phyloP scores from a whole-genome alignment of 2,888 invertebrate genomes.

The Eupithecia tripunctaria region DNA sequence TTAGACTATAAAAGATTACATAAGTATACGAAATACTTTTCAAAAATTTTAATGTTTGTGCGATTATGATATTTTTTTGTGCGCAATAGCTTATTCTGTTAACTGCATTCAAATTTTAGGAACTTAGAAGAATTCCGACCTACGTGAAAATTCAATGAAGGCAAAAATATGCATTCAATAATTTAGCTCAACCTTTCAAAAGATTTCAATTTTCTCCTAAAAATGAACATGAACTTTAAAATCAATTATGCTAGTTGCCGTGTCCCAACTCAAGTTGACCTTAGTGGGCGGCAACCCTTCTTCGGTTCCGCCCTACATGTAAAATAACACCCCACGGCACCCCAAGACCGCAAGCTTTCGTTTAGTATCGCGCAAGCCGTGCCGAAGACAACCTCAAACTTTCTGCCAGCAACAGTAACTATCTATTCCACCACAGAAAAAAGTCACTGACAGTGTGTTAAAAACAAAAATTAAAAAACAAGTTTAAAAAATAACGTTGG shows the following conservation, averaged over 20 bases:
- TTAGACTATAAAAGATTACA: too few relatives aligned
- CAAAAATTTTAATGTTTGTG: too few relatives aligned
- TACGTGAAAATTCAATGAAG: not conserved
- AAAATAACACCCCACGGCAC: slow-evolving; percentile 16
- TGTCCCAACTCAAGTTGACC: not conserved
- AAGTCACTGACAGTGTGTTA: slow-evolving; percentile 30
- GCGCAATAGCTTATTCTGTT: too few relatives aligned
- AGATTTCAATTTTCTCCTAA: not conserved
- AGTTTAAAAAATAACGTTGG: slow-evolving; percentile 26
- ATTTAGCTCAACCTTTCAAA: not conserved
- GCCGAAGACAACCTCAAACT: slow-evolving; percentile 22
- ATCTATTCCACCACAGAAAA: slow-evolving; percentile 21
- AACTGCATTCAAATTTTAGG: too few relatives aligned
- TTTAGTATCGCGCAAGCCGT: slow-evolving; percentile 29
- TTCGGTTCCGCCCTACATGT: slow-evolving; percentile 13
- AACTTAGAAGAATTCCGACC: too few relatives aligned
- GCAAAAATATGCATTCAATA: not conserved
- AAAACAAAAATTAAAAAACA: slow-evolving; percentile 42
- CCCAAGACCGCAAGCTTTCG: slow-evolving; percentile 13
- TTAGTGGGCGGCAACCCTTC: slow-evolving; percentile 6
- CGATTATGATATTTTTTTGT: too few relatives aligned
- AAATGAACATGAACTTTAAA: not conserved
- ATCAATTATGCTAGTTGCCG: not conserved
- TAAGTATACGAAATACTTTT: too few relatives aligned
- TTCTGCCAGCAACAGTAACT: slow-evolving; percentile 27